Percentiles rank a stretch among this genome's conserved stretches.
phyloP scores from a whole-genome alignment of 2,113 vertebrate genomes.

The Lates calcarifer region DNA sequence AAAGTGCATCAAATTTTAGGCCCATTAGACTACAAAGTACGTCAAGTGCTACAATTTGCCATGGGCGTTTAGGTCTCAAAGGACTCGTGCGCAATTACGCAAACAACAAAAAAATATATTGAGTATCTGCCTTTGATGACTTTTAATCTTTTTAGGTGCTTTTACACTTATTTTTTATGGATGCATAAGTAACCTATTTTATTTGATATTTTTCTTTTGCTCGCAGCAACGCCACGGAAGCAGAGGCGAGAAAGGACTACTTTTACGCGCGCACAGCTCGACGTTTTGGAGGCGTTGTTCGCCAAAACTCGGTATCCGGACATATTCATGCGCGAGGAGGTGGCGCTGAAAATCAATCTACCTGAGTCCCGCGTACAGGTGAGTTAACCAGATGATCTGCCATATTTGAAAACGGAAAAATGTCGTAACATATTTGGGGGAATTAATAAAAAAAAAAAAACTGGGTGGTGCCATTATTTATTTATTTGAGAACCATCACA shows the following conservation, averaged over 20 bases:
- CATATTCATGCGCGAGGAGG: slow-evolving; percentile 99
- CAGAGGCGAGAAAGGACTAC: slow-evolving; percentile 97
- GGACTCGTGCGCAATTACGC: slow-evolving; percentile 57
- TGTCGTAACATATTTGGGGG: not conserved
- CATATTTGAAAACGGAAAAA: not conserved
- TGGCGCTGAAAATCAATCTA: slow-evolving; percentile 98
- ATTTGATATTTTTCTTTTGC: slow-evolving; percentile 43
- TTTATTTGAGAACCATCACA: not conserved
- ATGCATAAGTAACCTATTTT: not conserved
- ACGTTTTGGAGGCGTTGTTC: slow-evolving; percentile 96
- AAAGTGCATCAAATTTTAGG: slow-evolving; percentile 5
- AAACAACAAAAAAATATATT: not conserved
- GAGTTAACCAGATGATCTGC: slow-evolving; percentile 52
- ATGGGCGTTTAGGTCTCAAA: not conserved
- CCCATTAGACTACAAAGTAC: slow-evolving; percentile 16
- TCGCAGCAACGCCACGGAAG: slow-evolving; percentile 95
- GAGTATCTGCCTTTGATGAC: not conserved
- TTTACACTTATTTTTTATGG: not conserved
- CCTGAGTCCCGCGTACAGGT: slow-evolving; percentile 97
- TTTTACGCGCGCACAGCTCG: slow-evolving; percentile 96
- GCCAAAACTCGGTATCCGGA: slow-evolving; percentile 98
- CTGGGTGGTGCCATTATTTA: not conserved
- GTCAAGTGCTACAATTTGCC: slow-evolving; percentile 26
- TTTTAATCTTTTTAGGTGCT: slow-evolving; percentile 16
- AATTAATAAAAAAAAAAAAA: not conserved